Base-by-base conservation (phyloP, 2,797 vertebrate species). In the Heteromormyrus szaboi region DNA sequence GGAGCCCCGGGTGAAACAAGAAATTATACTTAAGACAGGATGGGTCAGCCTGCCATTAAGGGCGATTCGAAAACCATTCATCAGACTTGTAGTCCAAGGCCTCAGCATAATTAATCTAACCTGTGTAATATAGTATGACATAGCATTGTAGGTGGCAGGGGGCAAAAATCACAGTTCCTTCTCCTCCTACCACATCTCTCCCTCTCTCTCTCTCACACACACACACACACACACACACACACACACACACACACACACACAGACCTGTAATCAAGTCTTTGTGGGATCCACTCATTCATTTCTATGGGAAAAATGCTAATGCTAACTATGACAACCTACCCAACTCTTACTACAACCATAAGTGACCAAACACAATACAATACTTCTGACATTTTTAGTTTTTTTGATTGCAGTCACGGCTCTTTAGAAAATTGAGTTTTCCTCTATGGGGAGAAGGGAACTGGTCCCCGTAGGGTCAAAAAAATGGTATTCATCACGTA, bases 1-100 rank as follows among this genome's bases (percentile, higher is more conserved):
- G 96, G 96, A 96, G 95, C 88, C 2, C 93, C 96, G 95, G 95
- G 96, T 97, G 97, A 98, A 96, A 96, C 96, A 97, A 92, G 96
- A 96, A 96, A 96, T 97, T 98, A 98, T 96, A 96, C 95, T 95
- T 95, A 96, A 96, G 97, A 95, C 96, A 96, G 93, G 93, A 94
- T 94, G 92, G 97, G 97, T 97, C 97, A 97, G 96, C 92, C 95
- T 96, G 97, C 97, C 96, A 98, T 98, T 98, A 98, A 90, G 95
- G 95, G 94, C 95, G 94, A 96, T 97, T 97, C 95, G 96, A 97
- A 97, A 97, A 96, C 97, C 96, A 98, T 99, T 98, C 96, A 97
- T 99, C 97, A 98, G 94, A 90, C 93, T 95, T 96, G 95, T 95
- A 97, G 96, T 97, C 97, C 96, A 95, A 92, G 94, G 92, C 93